Evolutionary conservation across 2,888 invertebrate species (phyloP).

Genomic region (Diarsia brunnea): DNA sequence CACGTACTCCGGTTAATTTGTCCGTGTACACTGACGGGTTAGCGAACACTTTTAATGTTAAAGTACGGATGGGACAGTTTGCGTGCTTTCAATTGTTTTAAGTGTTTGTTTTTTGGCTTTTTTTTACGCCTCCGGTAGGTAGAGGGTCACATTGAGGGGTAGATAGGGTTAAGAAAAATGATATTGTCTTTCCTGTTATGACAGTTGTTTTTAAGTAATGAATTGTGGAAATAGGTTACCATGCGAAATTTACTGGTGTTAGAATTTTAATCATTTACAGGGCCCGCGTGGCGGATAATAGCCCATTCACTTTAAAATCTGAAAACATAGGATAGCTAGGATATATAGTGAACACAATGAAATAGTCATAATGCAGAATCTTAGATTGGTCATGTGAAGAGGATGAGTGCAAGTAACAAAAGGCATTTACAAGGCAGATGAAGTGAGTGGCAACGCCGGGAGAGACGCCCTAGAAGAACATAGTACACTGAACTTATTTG

Average conservation of each 20-base stretch:
- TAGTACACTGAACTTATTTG: too few relatives aligned
- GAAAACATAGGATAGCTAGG: not conserved
- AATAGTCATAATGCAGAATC: too few relatives aligned
- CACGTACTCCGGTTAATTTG: conserved; percentile 74
- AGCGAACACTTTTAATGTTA: conserved; percentile 59
- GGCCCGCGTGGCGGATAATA: too few relatives aligned
- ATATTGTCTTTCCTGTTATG: not conserved
- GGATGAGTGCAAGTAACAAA: too few relatives aligned
- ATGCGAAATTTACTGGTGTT: too few relatives aligned
- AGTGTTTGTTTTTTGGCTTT: conserved; percentile 36
- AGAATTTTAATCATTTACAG: too few relatives aligned
- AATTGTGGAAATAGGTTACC: too few relatives aligned
- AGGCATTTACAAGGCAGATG: too few relatives aligned
- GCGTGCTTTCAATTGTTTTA: conserved; percentile 51
- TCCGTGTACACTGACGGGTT: conserved; percentile 64
- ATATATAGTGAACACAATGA: too few relatives aligned
- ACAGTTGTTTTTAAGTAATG: not conserved
- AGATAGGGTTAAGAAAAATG: not conserved
- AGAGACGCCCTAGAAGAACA: too few relatives aligned
- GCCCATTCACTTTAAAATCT: not conserved
- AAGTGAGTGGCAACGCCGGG: too few relatives aligned
- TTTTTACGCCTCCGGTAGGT: not conserved
- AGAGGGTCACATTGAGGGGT: not conserved
- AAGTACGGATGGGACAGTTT: conserved; percentile 54
- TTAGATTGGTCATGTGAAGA: too few relatives aligned